Conservation (phyloP, 2,888 invertebrate genomes). For the Heterodera filipjevi region DNA sequence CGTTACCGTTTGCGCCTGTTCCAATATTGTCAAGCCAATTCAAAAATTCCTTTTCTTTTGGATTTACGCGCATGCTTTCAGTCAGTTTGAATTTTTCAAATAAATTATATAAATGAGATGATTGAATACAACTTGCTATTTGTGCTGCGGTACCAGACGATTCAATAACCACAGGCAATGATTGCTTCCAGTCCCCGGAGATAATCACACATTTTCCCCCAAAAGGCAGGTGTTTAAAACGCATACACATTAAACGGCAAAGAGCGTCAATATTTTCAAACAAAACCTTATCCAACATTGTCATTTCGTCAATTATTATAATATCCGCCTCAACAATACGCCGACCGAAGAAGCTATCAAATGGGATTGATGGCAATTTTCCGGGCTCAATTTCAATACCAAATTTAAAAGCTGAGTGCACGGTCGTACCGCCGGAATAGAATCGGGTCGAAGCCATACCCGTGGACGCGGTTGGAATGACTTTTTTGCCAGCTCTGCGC, state of each 20-base stretch:
- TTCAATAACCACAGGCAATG: constrained; percentile 29
- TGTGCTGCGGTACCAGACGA: neutral
- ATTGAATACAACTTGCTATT: constrained; percentile 5
- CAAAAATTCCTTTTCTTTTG: constrained; percentile 8
- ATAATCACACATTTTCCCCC: constrained; percentile 35
- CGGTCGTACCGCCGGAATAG: constrained; percentile 64
- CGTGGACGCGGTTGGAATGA: constrained; percentile 66
- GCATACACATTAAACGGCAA: neutral
- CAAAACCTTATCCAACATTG: constrained; percentile 33
- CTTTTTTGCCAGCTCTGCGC: neutral
- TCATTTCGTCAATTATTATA: constrained; percentile 42
- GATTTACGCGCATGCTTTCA: constrained; percentile 27
- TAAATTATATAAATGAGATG: neutral
- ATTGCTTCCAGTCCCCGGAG: constrained; percentile 38
- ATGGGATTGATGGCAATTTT: neutral
- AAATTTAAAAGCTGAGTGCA: constrained; percentile 64
- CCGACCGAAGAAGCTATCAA: neutral
- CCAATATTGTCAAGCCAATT: constrained; percentile 34
- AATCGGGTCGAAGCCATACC: constrained; percentile 68
- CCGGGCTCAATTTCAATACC: constrained; percentile 14
- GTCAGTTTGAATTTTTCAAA: constrained; percentile 11
- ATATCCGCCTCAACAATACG: constrained; percentile 18
- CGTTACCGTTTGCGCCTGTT: constrained; percentile 18
- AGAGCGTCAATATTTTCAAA: constrained; percentile 33
- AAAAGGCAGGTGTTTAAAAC: constrained; percentile 21